Base-by-base conservation (phyloP, 2,113 vertebrate genomes). In the Alligator mississippiensis region DNA sequence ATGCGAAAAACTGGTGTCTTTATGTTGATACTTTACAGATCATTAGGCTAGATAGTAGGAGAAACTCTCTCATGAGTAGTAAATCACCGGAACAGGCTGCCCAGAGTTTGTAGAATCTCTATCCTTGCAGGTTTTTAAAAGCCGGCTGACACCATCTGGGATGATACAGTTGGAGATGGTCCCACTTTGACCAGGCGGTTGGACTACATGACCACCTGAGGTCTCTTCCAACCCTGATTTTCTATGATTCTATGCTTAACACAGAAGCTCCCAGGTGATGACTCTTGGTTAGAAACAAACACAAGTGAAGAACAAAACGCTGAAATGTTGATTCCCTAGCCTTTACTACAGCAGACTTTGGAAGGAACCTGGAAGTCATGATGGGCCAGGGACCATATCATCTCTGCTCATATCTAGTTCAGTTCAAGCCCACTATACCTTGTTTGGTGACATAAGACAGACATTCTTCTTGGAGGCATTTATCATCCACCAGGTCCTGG, bases 401-500 rank as follows among this genome's bases (percentile, higher is more conserved):
- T 75, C 38, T 19, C 55, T 76, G 75, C 22, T 58, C 55, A 63
- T 24, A n/a, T 55, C 24, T 21, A 58, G 28, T 30, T n/a, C 11
- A 11, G 19, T 3, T 5, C 7, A 18, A 9, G 11, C 9, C 22
- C 17, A n/a, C 60, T 54, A 59, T 98, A 99, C 99, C 99, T 97
- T 98, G 98, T 86, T 99, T 99, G 82, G 98, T 99, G 95, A 99
- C 98, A 0, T 99, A 99, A 87, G 93, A 97, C 11, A 99, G 98
- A 95, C 99, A 99, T 68, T 99, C 99, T 16, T 99, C 99, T 94
- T 99, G 99, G 64, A 99, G 96, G 80, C 98, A 98, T 95, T 99
- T 99, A 97, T 99, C 98, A 93, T 99, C 99, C 8, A 99, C 98
- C 81, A 99, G 97, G 93, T 98, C 99, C 96, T 99, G 99, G 66